Conservation (phyloP, 2,888 invertebrate species). For the Drosophila cognata region DNA sequence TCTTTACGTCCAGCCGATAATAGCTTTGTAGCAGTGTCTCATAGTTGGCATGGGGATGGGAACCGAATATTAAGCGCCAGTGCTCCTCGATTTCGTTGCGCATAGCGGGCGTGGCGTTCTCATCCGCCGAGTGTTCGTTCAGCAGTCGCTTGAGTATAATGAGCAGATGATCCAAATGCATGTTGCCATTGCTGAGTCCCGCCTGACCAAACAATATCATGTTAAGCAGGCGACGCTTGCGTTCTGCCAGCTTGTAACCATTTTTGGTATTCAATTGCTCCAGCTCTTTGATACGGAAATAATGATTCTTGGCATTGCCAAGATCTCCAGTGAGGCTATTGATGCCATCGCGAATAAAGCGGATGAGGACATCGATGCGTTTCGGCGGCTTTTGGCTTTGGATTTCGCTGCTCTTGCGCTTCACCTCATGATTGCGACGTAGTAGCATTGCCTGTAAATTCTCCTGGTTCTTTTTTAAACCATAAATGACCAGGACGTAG, state of each 20-base stretch:
- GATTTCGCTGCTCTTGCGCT: constrained; percentile 67
- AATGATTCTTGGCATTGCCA: constrained; percentile 86
- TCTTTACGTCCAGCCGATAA: constrained; percentile 65
- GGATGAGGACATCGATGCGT: constrained; percentile 79
- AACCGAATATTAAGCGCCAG: constrained; percentile 86
- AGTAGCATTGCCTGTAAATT: constrained; percentile 86
- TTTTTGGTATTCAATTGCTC: constrained; percentile 85
- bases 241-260: constrained; percentile 85
- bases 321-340: constrained; percentile 80
- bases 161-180: constrained; percentile 85
- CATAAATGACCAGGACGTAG: constrained; percentile 86
- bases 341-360: constrained; percentile 81
- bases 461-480: constrained; percentile 86
- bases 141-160: constrained; percentile 76
- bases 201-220: constrained; percentile 88
- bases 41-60: constrained; percentile 83
- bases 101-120: constrained; percentile 84
- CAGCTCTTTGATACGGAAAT: constrained; percentile 85
- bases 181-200: constrained; percentile 86
- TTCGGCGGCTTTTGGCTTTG: constrained; percentile 80
- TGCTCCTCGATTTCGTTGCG: constrained; percentile 86
- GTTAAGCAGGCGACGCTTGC: constrained; percentile 86
- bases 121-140: constrained; percentile 65
- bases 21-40: constrained; percentile 76
- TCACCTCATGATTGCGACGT: constrained; percentile 81